Evolutionary conservation across 2,113 vertebrate species (phyloP), one percentile per base, ranked within the genome.

Genomic region (Spheniscus mendiculus): DNA sequence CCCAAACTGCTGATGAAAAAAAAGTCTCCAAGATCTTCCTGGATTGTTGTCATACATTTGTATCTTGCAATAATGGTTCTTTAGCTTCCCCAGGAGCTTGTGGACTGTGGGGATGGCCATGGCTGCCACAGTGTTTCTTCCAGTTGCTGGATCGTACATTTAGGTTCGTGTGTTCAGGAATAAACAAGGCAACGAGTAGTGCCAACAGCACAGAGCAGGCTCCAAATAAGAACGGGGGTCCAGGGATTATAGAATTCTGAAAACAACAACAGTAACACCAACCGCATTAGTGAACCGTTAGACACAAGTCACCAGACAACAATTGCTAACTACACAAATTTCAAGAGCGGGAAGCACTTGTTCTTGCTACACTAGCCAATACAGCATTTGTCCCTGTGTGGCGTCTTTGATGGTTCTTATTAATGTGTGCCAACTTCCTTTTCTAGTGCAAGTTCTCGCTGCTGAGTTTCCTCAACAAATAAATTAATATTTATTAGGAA

Each of bases 131-230:
- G 97, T 99, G 99, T 73, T 99, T 99, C 97, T 99, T 99, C 99
- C 99, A 99, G 62, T 93, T 98, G 94, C 98, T 97, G 58, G 98
- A 89, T 19, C 99, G 98, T 26, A 97, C 56, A 4, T 97, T 98
- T 78, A 98, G 93, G 61, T 98, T 99, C 14, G 98, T 99, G 86
- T 99, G 98, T 93, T 99, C 99, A 7, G 99, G 99, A 95, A 99
- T 99, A 92, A 99, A 99, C 97, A 99, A 98, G 96, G 99, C 99
- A 98, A 99, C 99, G 40, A 99, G 98, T 20, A 99, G 98, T 61
- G 99, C 99, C 92, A 99, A 87, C 77, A 99, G 98, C 56, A 99
- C 99, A 5, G 98, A 99, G 86, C 99, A 99, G 0, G 99, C 98
- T 67, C 99, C 99, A 47, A 99, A 99, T 42, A 99, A 97, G 94